phyloP scores from a whole-genome alignment of 2,888 invertebrate genomes.

The Aelia acuminata region DNA sequence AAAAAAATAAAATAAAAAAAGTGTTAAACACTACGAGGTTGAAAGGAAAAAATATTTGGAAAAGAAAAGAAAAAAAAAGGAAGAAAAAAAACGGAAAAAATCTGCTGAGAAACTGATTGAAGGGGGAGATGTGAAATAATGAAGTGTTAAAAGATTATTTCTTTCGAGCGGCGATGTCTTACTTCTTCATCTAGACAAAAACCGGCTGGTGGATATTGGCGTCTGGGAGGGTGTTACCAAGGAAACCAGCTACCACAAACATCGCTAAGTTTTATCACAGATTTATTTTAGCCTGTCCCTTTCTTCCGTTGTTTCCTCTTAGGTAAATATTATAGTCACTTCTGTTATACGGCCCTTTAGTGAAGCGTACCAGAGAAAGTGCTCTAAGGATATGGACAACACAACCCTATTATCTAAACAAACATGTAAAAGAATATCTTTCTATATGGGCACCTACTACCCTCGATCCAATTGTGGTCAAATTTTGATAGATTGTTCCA shows the following conservation, averaged over 20 bases:
- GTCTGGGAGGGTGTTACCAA: constrained; percentile 12
- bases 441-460: too few species aligned
- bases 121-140: constrained; percentile 25
- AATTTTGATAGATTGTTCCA: too few species aligned
- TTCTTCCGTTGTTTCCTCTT: neutral
- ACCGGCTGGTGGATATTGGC: constrained; percentile 1
- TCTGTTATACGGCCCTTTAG: neutral
- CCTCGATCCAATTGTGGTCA: too few species aligned
- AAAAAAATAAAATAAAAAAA: too few species aligned
- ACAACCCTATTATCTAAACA: neutral
- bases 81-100: neutral
- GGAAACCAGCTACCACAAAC: constrained; percentile 21
- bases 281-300: constrained; percentile 34
- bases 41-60: neutral
- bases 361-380: neutral
- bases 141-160: constrained; percentile 26
- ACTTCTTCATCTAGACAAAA: constrained; percentile 31
- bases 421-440: too few species aligned
- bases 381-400: neutral
- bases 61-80: neutral
- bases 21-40: too few species aligned
- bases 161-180: constrained; percentile 1
- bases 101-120: constrained; percentile 29
- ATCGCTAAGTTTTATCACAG: constrained; percentile 12
- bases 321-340: constrained; percentile 25